Conservation (phyloP, 1,140 invertebrate genomes). For the Archivesica marissinica region DNA sequence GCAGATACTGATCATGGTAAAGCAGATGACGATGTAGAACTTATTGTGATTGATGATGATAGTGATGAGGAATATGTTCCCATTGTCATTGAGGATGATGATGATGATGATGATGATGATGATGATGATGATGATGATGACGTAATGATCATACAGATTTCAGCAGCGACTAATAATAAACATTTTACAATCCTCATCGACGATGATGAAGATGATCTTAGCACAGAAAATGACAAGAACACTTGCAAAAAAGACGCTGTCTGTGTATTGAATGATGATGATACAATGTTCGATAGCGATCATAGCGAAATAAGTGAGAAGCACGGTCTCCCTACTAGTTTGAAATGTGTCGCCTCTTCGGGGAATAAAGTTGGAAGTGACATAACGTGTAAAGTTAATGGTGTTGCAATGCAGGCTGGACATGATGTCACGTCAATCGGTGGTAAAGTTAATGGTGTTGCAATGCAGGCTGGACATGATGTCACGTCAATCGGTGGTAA, state of each 20-base stretch:
- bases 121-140: slow-evolving; percentile 27
- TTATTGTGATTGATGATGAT: slow-evolving; percentile 1
- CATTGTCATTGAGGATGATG: slow-evolving; percentile 1
- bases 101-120: not conserved
- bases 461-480: too few species aligned
- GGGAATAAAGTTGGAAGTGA: too few species aligned
- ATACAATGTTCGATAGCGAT: not conserved
- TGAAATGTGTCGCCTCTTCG: too few species aligned
- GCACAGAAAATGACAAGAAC: not conserved
- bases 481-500: too few species aligned
- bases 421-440: too few species aligned
- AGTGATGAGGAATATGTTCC: not conserved
- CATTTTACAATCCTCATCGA: not conserved
- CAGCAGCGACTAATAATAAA: not conserved
- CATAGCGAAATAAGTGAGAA: not conserved
- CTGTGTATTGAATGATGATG: not conserved
- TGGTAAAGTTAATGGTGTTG: too few species aligned
- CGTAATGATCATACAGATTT: slow-evolving; percentile 39
- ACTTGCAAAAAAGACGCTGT: too few species aligned
- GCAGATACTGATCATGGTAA: not conserved
- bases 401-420: too few species aligned
- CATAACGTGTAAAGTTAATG: too few species aligned
- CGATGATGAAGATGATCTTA: not conserved
- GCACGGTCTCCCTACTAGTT: not conserved
- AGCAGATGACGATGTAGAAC: not conserved